Conservation (phyloP, 53 echinoderm and acorn worm genomes). For the Echinarachnius parma region DNA sequence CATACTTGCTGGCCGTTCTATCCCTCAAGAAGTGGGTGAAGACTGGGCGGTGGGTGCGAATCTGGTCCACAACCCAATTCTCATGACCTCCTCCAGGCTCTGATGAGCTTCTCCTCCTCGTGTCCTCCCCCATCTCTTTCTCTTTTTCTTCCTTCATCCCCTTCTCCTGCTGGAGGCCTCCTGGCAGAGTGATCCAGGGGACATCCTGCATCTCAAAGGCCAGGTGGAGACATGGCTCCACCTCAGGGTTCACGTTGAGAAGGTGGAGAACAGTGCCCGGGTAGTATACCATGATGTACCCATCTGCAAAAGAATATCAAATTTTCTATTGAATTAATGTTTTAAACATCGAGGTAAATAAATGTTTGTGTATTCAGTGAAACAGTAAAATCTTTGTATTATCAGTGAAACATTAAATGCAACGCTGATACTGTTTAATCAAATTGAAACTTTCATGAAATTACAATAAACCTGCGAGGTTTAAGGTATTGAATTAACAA, state of each 20-base stretch:
- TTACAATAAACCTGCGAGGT: no score
- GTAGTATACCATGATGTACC: constrained; percentile 62
- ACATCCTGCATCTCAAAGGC: constrained; percentile 57
- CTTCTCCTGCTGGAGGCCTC: constrained; percentile 2
- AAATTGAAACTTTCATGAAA: no score
- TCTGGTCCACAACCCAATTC: neutral
- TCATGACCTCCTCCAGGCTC: neutral
- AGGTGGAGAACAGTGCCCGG: constrained; percentile 74
- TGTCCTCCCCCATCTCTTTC: neutral
- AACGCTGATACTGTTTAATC: no score
- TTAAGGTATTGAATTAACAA: no score
- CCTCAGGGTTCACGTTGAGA: constrained; percentile 70
- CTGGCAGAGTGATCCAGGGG: constrained; percentile 45
- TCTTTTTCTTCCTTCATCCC: neutral
- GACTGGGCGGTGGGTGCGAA: constrained; percentile 12
- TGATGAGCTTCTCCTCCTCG: neutral
- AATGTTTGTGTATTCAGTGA: no score
- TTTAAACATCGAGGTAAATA: no score
- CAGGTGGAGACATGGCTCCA: constrained; percentile 71
- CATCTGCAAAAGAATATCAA: no score
- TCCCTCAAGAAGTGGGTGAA: constrained; percentile 62
- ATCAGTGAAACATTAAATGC: no score
- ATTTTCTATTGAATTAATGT: no score
- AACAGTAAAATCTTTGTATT: no score
- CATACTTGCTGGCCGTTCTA: constrained; percentile 49